phyloP scores from a whole-genome alignment of 2,888 invertebrate species.

The Lasioglossum oenotherae region DNA sequence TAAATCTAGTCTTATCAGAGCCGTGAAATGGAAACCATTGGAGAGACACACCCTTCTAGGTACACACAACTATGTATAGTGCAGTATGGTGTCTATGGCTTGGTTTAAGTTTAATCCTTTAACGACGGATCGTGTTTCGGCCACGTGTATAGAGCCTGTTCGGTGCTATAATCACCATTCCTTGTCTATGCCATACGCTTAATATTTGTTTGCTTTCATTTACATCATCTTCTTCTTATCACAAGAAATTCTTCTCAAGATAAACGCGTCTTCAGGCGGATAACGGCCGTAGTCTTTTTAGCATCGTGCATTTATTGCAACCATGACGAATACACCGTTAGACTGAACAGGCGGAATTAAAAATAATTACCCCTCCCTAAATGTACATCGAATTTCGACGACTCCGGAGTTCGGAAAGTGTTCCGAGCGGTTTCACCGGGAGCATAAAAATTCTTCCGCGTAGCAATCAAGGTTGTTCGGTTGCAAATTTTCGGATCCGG shows the following conservation, averaged over 20 bases:
- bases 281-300: not conserved
- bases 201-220: not conserved
- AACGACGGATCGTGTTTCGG: not conserved
- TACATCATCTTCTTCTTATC: not conserved
- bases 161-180: not conserved
- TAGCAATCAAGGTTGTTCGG: not conserved
- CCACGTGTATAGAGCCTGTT: not conserved
- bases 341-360: not conserved
- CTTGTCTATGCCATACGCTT: not conserved
- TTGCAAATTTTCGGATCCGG: not conserved
- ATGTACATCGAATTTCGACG: not conserved
- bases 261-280: not conserved
- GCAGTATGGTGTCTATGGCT: not conserved
- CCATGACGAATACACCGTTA: not conserved
- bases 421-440: not conserved
- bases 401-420: not conserved
- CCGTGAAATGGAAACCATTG: conserved; percentile 22
- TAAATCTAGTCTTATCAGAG: conserved; percentile 38
- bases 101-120: not conserved
- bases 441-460: conserved; percentile 11
- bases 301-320: not conserved
- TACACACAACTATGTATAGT: not conserved
- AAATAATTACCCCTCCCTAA: not conserved
- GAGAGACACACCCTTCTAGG: not conserved
- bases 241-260: not conserved